These are phyloP conservation scores for Xyliphius kryptos DNA, from an alignment of 2,113 vertebrate genomes.

Conservation along the genomic window DNA sequence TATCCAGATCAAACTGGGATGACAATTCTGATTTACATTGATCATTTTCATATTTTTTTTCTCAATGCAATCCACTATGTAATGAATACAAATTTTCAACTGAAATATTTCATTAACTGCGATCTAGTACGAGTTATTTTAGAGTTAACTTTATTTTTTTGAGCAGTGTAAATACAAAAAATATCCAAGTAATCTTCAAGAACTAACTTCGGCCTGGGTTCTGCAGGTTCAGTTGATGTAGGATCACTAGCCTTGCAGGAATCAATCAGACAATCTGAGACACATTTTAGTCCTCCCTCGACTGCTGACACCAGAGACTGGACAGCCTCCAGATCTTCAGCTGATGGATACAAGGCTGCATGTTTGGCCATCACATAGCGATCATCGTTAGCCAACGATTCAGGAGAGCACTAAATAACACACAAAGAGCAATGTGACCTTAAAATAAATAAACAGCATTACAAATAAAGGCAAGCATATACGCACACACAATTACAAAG, in stretches of 20 bases:
- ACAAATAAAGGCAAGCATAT: no score
- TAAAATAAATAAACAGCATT: neutral
- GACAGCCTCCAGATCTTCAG: constrained; percentile 86
- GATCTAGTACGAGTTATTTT: no score
- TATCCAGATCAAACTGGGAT: no score
- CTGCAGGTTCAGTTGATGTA: neutral
- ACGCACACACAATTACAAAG: neutral
- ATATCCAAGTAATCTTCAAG: neutral
- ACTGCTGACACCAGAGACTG: constrained; percentile 89
- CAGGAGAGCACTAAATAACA: constrained; percentile 46
- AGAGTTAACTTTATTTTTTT: no score
- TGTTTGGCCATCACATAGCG: constrained; percentile 91
- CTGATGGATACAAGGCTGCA: constrained; percentile 79
- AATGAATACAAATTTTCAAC: no score
- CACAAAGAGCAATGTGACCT: neutral
- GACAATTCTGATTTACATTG: no score
- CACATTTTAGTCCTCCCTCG: constrained; percentile 85
- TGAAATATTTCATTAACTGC: no score
- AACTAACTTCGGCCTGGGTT: constrained; percentile 22
- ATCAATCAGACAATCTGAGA: constrained; percentile 82
- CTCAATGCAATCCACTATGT: no score
- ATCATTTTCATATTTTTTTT: no score
- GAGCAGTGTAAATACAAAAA: no score
- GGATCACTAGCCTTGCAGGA: neutral
- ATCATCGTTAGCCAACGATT: constrained; percentile 67